phyloP scores from a whole-genome alignment of 2,797 vertebrate species.

The Rhincodon typus region DNA sequence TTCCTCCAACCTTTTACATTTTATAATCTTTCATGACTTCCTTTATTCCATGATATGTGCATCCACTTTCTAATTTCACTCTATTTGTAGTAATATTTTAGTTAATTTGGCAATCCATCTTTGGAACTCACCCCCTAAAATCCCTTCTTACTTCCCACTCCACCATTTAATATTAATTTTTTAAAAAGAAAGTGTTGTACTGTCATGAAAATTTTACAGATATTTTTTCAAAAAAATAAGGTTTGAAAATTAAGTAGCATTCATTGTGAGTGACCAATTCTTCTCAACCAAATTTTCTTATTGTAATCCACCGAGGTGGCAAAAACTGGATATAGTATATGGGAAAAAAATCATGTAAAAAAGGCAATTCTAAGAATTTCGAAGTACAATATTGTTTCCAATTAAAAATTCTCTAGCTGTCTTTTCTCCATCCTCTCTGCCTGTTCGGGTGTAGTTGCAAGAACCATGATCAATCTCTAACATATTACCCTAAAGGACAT shows the following conservation, averaged over 20 bases:
- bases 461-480: not conserved
- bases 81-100: not conserved
- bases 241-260: not conserved
- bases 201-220: no score
- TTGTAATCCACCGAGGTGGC: no score
- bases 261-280: no score
- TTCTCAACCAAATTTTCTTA: not conserved
- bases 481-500: no score
- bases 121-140: not conserved
- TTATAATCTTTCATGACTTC: not conserved
- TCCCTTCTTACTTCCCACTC: not conserved
- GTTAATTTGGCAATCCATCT: not conserved
- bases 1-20: not conserved
- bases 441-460: not conserved
- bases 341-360: not conserved
- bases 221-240: no score
- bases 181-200: not conserved
- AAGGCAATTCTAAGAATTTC: not conserved
- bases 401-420: not conserved
- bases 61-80: not conserved
- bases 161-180: not conserved
- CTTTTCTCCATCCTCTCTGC: no score
- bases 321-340: no score
- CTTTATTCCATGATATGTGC: not conserved
- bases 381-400: not conserved